A percentile compares a stretch with the other conserved stretches of the same genome.
Evolutionary conservation across 2,888 invertebrate species (phyloP).

Genomic region (Antitype chi): DNA sequence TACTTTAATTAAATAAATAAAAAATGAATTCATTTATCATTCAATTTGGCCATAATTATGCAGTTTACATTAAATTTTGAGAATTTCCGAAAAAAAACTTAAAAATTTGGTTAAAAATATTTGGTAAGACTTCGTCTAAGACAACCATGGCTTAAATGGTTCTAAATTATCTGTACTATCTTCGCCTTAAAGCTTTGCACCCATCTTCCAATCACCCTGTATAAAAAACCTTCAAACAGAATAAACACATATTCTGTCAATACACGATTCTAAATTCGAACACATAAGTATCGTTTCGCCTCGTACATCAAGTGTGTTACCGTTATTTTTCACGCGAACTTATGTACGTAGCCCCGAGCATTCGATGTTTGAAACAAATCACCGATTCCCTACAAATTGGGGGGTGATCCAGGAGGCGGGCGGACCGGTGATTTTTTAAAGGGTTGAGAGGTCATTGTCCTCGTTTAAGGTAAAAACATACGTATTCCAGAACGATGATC

Average conservation of each 20-base stretch:
- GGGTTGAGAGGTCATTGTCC: constrained; percentile 49
- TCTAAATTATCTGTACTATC: too few relatives aligned
- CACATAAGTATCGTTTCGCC: constrained; percentile 41
- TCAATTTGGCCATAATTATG: too few relatives aligned
- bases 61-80: too few relatives aligned
- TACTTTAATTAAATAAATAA: too few relatives aligned
- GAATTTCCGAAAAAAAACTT: too few relatives aligned
- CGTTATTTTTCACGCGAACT: constrained; percentile 69
- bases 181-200: too few relatives aligned
- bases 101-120: too few relatives aligned
- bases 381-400: constrained; percentile 62
- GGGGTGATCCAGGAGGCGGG: constrained; percentile 25
- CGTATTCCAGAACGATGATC: background rate
- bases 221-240: background rate
- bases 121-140: too few relatives aligned
- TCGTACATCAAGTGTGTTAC: constrained; percentile 60
- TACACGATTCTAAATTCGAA: constrained; percentile 39
- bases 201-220: too few relatives aligned
- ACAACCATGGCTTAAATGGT: too few relatives aligned
- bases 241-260: constrained; percentile 31
- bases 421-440: constrained; percentile 58
- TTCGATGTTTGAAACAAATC: constrained; percentile 56
- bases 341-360: constrained; percentile 40
- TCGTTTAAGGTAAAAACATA: background rate
- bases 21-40: too few relatives aligned